Percentiles rank a stretch among this genome's conserved stretches.
These are phyloP conservation scores for Lycaena phlaeas DNA, from an alignment of 2,888 invertebrate genomes.

Conservation along the genomic window DNA sequence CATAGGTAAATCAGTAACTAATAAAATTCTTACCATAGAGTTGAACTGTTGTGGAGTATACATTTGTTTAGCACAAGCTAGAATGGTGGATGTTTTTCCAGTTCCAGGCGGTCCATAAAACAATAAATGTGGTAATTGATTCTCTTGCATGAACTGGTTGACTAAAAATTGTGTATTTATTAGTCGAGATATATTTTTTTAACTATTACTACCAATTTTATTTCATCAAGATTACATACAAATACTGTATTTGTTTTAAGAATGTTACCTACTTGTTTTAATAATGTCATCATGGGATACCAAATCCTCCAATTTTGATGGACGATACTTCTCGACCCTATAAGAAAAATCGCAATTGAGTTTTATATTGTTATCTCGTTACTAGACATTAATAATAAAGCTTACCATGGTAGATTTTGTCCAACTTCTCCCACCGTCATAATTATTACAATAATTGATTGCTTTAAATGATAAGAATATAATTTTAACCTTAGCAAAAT, in stretches of 20 bases:
- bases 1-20: too few species aligned
- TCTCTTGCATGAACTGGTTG: constrained; percentile 89
- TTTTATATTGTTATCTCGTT: too few species aligned
- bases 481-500: too few species aligned
- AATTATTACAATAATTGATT: not conserved
- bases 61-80: constrained; percentile 94
- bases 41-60: constrained; percentile 91
- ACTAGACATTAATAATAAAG: too few species aligned
- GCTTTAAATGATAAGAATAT: too few species aligned
- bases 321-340: constrained; percentile 99
- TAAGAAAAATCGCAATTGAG: too few species aligned
- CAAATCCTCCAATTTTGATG: constrained; percentile 89
- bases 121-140: constrained; percentile 94
- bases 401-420: constrained; percentile 76
- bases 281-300: constrained; percentile 98
- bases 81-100: constrained; percentile 97
- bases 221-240: too few species aligned
- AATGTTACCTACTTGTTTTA: constrained; percentile 83
- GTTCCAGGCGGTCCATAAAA: constrained; percentile 99
- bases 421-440: constrained; percentile 55
- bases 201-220: not conserved
- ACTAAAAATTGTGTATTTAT: constrained; percentile 76
- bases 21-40: constrained; percentile 90
- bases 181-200: too few species aligned
- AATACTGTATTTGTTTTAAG: not conserved